These are phyloP conservation scores for Morpho deidamia DNA, from an alignment of 2,888 invertebrate species.

Conservation along the genomic window DNA sequence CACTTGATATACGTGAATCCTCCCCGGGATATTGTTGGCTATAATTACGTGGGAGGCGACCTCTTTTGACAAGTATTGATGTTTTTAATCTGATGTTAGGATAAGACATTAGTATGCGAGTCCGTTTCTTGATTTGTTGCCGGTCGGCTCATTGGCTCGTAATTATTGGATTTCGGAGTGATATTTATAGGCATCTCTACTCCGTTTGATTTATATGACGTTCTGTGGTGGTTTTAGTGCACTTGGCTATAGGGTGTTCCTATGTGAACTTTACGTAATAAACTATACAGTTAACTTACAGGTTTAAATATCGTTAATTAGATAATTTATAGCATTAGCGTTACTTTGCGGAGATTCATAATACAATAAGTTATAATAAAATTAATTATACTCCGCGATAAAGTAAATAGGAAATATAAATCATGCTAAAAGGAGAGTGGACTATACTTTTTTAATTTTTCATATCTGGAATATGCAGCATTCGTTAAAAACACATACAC, in stretches of 20 bases:
- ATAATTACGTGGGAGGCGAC: constrained; percentile 77
- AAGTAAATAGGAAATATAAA: no score
- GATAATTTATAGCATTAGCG: no score
- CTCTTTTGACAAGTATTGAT: constrained; percentile 77
- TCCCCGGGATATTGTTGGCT: constrained; percentile 74
- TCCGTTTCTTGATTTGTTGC: constrained; percentile 63
- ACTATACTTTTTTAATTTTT: no score
- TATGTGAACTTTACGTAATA: no score
- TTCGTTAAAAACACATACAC: no score
- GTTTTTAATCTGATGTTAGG: constrained; percentile 78
- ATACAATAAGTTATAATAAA: no score
- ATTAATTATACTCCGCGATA: no score
- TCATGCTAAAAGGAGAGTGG: no score
- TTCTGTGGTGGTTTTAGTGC: constrained; percentile 28
- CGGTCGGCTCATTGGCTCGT: constrained; percentile 69
- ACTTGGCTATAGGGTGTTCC: background rate
- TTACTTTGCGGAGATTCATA: no score
- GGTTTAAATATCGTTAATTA: no score
- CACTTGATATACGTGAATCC: constrained; percentile 75
- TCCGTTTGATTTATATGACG: constrained; percentile 64
- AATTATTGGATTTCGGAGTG: constrained; percentile 75
- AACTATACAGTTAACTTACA: no score
- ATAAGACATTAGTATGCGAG: constrained; percentile 74
- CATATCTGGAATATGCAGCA: no score
- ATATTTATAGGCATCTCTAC: constrained; percentile 74